phyloP scores from a whole-genome alignment of 2,797 vertebrate genomes.

The Steatocranus sp. region DNA sequence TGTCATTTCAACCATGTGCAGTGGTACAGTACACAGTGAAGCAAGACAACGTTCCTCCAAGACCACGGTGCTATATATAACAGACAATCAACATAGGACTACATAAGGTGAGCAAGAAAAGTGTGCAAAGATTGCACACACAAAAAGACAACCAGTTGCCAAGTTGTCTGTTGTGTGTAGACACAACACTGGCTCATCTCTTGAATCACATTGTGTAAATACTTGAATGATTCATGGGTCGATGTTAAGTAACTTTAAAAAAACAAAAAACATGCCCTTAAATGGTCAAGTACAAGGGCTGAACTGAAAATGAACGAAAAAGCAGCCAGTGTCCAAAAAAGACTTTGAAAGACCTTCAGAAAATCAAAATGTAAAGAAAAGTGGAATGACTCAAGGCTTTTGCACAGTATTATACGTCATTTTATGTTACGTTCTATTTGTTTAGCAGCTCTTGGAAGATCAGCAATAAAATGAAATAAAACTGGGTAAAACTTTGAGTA shows the following conservation, averaged over 20 bases:
- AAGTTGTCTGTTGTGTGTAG: not conserved
- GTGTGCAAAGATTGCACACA: not conserved
- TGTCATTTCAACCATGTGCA: not conserved
- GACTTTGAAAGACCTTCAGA: not conserved
- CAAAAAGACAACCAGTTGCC: not conserved
- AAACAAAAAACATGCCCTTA: not conserved
- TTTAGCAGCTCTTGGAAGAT: not conserved
- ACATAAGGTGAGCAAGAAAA: not conserved
- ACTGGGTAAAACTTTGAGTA: not conserved
- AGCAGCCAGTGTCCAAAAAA: not conserved
- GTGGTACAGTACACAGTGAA: not conserved
- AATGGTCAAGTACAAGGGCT: not conserved
- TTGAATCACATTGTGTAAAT: not conserved
- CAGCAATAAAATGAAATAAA: not conserved
- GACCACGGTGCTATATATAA: not conserved
- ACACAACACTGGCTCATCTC: not conserved
- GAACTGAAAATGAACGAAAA: not conserved
- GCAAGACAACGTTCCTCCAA: not conserved
- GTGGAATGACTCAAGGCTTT: not conserved
- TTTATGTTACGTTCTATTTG: not conserved
- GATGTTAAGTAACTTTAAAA: not conserved
- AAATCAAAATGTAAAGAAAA: not conserved
- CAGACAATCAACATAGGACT: not conserved
- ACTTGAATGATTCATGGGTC: not conserved
- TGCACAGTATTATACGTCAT: not conserved